A percentile compares a stretch with the other conserved stretches of the same genome.
Evolutionary conservation across 2,113 vertebrate species (phyloP).

Genomic region (Carettochelys insculpta): DNA sequence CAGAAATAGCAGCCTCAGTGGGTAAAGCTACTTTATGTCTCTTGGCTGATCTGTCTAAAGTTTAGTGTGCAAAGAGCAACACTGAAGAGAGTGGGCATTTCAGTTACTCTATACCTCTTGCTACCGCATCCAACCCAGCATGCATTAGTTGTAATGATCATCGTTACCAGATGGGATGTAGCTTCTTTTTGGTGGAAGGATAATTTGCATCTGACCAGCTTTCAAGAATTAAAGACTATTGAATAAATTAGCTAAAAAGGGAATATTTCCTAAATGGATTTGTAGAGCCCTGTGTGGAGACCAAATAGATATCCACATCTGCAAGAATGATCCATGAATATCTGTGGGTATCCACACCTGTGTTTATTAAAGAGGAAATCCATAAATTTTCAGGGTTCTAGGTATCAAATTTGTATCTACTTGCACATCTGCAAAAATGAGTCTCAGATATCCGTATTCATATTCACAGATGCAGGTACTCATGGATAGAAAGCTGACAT

Average conservation of each 20-base stretch:
- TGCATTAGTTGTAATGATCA: background rate
- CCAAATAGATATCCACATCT: too few species aligned
- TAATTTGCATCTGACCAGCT: background rate
- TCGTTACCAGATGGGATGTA: rapidly evolving
- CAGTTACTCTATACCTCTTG: background rate
- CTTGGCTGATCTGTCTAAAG: background rate
- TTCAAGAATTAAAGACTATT: background rate
- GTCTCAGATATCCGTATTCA: too few species aligned
- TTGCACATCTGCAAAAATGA: too few species aligned
- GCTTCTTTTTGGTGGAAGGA: background rate
- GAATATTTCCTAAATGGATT: background rate
- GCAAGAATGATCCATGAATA: too few species aligned
- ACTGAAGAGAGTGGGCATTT: background rate
- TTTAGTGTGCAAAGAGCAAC: background rate
- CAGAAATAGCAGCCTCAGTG: background rate
- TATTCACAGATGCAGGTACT: too few species aligned
- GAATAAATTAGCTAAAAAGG: background rate
- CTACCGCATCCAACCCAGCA: background rate
- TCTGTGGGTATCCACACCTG: too few species aligned
- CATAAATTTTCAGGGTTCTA: too few species aligned
- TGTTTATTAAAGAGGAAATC: too few species aligned
- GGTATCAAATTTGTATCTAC: too few species aligned
- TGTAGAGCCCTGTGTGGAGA: too few species aligned
- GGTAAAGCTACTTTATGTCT: background rate
- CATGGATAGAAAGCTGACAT: too few species aligned